These are phyloP conservation scores for Halocynthia roretzi DNA, from an alignment of 23 tunicate species.

Conservation along the genomic window DNA sequence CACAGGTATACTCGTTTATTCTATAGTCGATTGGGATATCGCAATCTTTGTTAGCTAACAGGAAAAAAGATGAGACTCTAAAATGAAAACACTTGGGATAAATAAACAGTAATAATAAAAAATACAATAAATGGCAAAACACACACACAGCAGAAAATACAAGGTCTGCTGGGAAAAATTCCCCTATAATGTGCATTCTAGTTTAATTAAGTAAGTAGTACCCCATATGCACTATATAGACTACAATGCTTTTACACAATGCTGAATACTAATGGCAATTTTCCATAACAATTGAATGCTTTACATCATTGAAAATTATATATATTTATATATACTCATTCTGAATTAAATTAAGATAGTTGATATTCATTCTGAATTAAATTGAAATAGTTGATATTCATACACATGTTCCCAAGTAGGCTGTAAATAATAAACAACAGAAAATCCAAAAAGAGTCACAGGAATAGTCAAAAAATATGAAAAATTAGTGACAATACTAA, in stretches of 20 bases:
- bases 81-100: too few relatives aligned
- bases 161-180: too few relatives aligned
- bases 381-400: neutral
- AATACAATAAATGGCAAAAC: too few relatives aligned
- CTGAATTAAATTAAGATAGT: too few relatives aligned
- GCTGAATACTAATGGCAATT: neutral
- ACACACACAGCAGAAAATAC: too few relatives aligned
- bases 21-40: slow-evolving; percentile 20
- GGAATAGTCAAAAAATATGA: slow-evolving; percentile 18
- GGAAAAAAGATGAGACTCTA: neutral
- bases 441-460: neutral
- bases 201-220: too few relatives aligned
- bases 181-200: too few relatives aligned
- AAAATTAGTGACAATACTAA: slow-evolving; percentile 38
- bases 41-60: slow-evolving; percentile 17
- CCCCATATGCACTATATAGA: too few relatives aligned
- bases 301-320: too few relatives aligned
- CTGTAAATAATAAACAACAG: neutral
- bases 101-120: too few relatives aligned
- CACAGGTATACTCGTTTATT: slow-evolving; percentile 7
- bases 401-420: neutral
- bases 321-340: neutral
- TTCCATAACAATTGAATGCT: neutral
- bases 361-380: neutral
- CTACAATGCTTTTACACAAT: too few relatives aligned